Percentiles rank a stretch among this genome's conserved stretches.
These are phyloP conservation scores for Paelopatides confundens DNA, from an alignment of 53 echinoderm and acorn worm species.

Conservation along the genomic window DNA sequence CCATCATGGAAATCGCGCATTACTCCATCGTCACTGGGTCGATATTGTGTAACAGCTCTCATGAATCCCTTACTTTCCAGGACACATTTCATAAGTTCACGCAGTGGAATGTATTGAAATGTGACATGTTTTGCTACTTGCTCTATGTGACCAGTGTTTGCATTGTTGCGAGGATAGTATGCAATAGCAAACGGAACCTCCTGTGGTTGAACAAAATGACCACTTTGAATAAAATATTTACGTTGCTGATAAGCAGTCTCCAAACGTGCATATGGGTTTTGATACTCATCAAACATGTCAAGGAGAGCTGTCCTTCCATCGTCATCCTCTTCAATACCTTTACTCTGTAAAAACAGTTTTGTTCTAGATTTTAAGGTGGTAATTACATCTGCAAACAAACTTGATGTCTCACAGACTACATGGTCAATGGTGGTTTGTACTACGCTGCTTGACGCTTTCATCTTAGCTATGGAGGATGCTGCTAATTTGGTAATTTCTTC, in stretches of 20 bases:
- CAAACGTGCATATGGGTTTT: background rate
- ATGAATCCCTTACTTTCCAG: constrained; percentile 60
- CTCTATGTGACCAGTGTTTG: constrained; percentile 36
- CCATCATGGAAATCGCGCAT: constrained; percentile 62
- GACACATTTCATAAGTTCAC: constrained; percentile 36
- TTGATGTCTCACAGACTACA: background rate
- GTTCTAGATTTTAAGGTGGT: background rate
- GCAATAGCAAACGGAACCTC: background rate
- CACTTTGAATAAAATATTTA: background rate
- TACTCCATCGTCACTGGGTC: constrained; percentile 50
- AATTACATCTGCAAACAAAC: background rate
- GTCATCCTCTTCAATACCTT: background rate
- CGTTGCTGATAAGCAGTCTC: background rate
- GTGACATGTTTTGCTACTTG: constrained; percentile 52
- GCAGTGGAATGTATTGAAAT: constrained; percentile 67
- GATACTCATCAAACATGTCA: background rate
- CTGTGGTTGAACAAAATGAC: background rate
- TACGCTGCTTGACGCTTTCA: constrained; percentile 28
- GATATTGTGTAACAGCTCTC: constrained; percentile 30
- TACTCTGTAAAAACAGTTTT: background rate
- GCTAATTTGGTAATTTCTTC: background rate
- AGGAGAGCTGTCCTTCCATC: background rate
- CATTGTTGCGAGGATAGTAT: constrained; percentile 6
- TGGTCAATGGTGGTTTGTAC: constrained; percentile 12
- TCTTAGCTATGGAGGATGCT: background rate